These are phyloP conservation scores for Pedetes capensis DNA, from an alignment of 2,113 vertebrate genomes.

Conservation along the genomic window DNA sequence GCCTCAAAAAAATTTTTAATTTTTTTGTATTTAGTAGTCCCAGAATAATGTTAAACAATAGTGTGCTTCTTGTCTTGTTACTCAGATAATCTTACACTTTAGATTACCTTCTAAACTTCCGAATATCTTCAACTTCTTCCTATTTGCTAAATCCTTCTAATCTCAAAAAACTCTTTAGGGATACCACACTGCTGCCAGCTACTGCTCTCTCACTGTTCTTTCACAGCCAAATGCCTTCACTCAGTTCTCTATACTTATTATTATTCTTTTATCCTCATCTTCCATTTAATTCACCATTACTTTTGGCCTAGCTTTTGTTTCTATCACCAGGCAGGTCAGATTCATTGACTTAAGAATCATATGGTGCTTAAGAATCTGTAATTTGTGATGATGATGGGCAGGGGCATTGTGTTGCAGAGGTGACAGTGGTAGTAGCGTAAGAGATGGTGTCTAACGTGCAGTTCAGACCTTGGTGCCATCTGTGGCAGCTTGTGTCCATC, in stretches of 20 bases:
- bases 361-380: not conserved
- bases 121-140: not conserved
- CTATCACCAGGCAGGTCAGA: not conserved
- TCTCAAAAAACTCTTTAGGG: not conserved
- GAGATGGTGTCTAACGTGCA: not conserved
- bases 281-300: not conserved
- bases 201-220: not conserved
- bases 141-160: not conserved
- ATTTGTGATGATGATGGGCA: not conserved
- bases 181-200: not conserved
- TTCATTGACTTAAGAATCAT: not conserved
- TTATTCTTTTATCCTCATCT: not conserved
- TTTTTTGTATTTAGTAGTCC: not conserved
- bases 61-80: not conserved
- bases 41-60: not conserved
- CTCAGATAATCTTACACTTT: not conserved
- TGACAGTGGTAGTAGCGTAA: not conserved
- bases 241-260: not conserved
- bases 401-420: not conserved
- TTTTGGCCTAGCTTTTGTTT: not conserved
- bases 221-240: not conserved
- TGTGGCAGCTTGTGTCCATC: not conserved
- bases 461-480: not conserved
- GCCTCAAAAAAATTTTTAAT: not conserved
- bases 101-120: not conserved